phyloP scores from a whole-genome alignment of 2,888 invertebrate species.

The Alentia gelatinosa region DNA sequence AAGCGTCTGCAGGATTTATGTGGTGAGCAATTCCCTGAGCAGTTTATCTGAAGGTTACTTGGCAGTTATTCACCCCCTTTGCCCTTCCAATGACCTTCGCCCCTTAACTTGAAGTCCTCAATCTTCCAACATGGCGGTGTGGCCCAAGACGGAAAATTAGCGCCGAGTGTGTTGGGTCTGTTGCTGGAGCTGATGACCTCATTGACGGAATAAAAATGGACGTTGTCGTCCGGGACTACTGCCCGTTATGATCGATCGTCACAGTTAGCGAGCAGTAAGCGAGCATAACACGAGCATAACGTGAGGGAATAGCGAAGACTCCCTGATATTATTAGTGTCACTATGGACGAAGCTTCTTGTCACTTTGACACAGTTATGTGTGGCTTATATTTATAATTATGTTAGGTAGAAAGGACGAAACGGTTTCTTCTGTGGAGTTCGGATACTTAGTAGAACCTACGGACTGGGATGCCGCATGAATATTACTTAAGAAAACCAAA shows the following conservation, averaged over 20 bases:
- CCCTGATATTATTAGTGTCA: neutral
- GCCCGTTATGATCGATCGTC: neutral
- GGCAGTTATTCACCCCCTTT: neutral
- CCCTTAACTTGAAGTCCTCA: neutral
- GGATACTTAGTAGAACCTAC: too few species aligned
- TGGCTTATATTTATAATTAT: too few species aligned
- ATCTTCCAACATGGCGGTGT: neutral
- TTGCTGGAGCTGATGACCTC: neutral
- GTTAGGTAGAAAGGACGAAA: too few species aligned
- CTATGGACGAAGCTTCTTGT: neutral
- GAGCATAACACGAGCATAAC: neutral
- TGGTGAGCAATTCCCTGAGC: too few species aligned
- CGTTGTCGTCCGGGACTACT: neutral
- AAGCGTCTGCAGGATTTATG: too few species aligned
- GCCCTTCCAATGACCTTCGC: neutral
- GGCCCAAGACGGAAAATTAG: neutral
- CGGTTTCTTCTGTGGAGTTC: too few species aligned
- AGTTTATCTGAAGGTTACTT: neutral
- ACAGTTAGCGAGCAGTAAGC: neutral
- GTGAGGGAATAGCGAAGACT: neutral
- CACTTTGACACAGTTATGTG: too few species aligned
- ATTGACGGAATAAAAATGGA: conserved; percentile 24
- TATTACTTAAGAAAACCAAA: too few species aligned
- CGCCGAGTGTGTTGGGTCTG: neutral
- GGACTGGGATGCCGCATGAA: too few species aligned